These are phyloP conservation scores for Ormyrus pomaceus DNA, from an alignment of 2,888 invertebrate species.

Conservation along the genomic window DNA sequence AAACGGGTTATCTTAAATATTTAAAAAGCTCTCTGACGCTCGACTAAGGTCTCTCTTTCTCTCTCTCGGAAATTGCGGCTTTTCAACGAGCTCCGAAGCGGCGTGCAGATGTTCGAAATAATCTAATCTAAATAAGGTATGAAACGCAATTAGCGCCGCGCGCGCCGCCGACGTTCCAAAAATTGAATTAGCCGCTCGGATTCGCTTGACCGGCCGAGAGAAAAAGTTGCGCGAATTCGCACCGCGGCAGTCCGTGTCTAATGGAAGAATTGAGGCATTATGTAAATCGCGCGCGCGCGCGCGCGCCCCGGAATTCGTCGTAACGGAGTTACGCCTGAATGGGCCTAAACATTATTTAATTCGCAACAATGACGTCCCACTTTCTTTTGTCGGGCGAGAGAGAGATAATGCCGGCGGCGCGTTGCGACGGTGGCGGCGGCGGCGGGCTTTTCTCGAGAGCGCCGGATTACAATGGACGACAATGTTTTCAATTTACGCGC, in stretches of 20 bases:
- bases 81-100: not conserved
- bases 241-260: not conserved
- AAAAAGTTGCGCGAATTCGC: not conserved
- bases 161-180: not conserved
- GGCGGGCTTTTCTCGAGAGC: too few species aligned
- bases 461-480: too few species aligned
- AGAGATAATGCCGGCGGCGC: too few species aligned
- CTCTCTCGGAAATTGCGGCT: not conserved
- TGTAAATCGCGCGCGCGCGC: conserved; percentile 41
- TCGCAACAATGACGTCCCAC: conserved; percentile 33
- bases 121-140: conserved; percentile 12
- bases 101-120: conserved; percentile 16
- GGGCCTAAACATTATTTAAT: conserved; percentile 42
- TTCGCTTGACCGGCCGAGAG: conserved; percentile 14
- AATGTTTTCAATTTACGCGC: too few species aligned
- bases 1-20: conserved; percentile 8
- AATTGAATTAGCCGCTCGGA: conserved; percentile 19
- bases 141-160: conserved; percentile 6
- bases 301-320: not conserved
- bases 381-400: conserved; percentile 18
- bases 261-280: conserved; percentile 35
- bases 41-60: not conserved
- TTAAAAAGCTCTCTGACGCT: conserved; percentile 4
- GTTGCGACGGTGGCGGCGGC: too few species aligned
- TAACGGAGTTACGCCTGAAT: conserved; percentile 39